These are phyloP conservation scores for Polyodon spathula DNA, from an alignment of 2,113 vertebrate species.

Conservation along the genomic window DNA sequence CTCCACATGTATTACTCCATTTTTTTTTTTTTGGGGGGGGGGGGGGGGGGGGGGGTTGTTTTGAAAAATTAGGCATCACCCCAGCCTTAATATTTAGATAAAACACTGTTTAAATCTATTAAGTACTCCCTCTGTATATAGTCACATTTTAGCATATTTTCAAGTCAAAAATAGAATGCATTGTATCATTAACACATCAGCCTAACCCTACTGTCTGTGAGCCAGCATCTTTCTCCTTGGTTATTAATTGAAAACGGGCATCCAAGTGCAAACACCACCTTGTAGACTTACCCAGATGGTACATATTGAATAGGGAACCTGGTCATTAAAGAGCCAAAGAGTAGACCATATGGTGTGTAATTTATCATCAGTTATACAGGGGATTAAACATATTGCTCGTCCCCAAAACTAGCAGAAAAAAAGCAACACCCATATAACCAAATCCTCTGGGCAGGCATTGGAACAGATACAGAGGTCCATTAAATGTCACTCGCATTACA, in stretches of 20 bases:
- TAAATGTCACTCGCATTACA: conserved; percentile 17
- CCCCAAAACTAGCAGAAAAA: conserved; percentile 3
- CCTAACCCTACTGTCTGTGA: too few species aligned
- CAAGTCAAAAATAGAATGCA: too few species aligned
- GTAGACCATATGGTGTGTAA: conserved; percentile 25
- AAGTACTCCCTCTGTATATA: too few species aligned
- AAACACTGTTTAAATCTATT: too few species aligned
- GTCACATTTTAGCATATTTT: too few species aligned
- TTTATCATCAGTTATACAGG: conserved; percentile 15
- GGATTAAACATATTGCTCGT: conserved; percentile 6
- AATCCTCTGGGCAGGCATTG: background rate
- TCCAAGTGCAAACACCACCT: background rate
- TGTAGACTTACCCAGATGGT: conserved; percentile 22
- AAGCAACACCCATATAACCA: background rate
- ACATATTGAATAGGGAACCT: background rate
- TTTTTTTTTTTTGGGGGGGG: too few species aligned
- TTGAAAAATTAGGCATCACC: too few species aligned
- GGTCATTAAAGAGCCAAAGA: conserved; percentile 9
- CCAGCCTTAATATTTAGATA: too few species aligned
- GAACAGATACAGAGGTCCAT: conserved; percentile 12
- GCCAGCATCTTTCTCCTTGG: conserved; percentile 3
- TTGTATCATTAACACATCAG: too few species aligned
- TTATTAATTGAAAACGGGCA: conserved; percentile 6
- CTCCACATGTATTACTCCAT: too few species aligned
- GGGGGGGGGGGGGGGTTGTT: too few species aligned